These are phyloP conservation scores for Elysia crispata DNA, from an alignment of 2,888 invertebrate species.

Conservation along the genomic window DNA sequence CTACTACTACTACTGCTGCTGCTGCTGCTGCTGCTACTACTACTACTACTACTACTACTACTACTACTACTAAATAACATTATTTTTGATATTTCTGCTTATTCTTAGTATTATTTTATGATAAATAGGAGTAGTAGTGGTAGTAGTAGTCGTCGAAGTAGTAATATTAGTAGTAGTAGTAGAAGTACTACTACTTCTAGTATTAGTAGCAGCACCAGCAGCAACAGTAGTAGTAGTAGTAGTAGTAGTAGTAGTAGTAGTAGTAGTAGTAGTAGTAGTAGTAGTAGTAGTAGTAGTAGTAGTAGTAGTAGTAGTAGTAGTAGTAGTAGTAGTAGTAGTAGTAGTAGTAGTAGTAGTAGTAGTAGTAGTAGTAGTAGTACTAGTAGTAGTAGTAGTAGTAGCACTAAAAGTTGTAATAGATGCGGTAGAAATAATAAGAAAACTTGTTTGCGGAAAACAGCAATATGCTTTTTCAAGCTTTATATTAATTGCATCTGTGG, in stretches of 20 bases:
- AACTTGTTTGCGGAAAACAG: too few relatives aligned
- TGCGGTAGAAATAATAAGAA: too few relatives aligned
- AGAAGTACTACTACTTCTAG: too few relatives aligned
- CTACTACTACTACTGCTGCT: neutral
- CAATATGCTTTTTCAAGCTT: too few relatives aligned
- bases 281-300: neutral
- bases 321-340: neutral
- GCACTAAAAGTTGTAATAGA: too few relatives aligned
- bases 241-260: neutral
- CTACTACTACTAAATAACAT: too few relatives aligned
- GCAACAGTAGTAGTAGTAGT: neutral
- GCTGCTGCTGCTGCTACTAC: neutral
- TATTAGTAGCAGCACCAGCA: too few relatives aligned
- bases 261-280: neutral
- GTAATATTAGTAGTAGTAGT: too few relatives aligned
- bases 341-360: neutral
- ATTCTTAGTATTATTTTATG: neutral
- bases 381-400: neutral
- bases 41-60: slow-evolving; percentile 1
- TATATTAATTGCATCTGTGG: too few relatives aligned
- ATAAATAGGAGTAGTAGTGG: neutral
- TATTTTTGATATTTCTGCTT: neutral
- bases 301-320: neutral
- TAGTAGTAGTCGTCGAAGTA: too few relatives aligned
- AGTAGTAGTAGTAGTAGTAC: neutral